Conservation (phyloP, 2,797 vertebrate genomes). For the Sorex maritimensis region DNA sequence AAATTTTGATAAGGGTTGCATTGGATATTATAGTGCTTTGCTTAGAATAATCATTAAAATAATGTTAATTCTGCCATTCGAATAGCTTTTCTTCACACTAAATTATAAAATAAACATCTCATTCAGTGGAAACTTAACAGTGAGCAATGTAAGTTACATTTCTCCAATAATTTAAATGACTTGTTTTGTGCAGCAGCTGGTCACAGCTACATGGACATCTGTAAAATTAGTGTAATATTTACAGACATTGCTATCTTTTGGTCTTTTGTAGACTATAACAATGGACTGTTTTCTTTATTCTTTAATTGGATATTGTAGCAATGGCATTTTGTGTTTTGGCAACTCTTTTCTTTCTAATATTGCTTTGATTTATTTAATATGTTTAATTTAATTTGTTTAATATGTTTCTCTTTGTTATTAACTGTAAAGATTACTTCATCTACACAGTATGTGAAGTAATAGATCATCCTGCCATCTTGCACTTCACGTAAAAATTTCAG, state of each 20-base stretch:
- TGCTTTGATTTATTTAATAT: neutral
- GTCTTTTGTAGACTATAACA: neutral
- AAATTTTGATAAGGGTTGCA: too few species aligned
- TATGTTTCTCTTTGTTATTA: neutral
- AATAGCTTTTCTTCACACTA: neutral
- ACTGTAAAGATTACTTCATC: neutral
- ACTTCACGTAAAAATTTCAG: too few species aligned
- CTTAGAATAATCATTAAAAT: too few species aligned
- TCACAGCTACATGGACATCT: neutral
- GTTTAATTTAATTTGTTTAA: neutral
- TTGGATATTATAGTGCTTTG: too few species aligned
- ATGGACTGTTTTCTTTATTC: neutral
- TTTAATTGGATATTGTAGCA: slow-evolving; percentile 31
- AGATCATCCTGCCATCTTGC: too few species aligned
- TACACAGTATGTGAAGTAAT: too few species aligned
- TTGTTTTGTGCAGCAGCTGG: neutral
- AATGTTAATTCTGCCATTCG: neutral
- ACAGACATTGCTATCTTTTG: slow-evolving; percentile 30
- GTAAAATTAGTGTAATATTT: slow-evolving; percentile 52
- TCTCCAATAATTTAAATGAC: slow-evolving; percentile 1
- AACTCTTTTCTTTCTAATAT: neutral
- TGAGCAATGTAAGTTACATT: neutral
- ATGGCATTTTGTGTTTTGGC: neutral
- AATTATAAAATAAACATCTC: neutral
- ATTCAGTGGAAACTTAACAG: neutral